Conservation (phyloP, 2,113 vertebrate genomes). For the Picathartes gymnocephalus region DNA sequence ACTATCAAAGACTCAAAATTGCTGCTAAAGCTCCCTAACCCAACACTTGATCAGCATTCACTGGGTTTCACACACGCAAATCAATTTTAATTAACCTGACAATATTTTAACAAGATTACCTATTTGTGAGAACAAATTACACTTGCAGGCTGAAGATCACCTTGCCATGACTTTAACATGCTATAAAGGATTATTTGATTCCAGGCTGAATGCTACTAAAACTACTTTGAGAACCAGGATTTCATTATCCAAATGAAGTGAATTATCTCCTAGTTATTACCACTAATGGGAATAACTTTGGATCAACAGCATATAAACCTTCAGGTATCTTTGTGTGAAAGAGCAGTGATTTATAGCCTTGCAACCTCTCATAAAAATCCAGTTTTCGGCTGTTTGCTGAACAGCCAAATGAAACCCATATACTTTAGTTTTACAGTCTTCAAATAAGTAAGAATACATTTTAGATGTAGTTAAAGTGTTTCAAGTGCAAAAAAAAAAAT, state of each 20-base stretch:
- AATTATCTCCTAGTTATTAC: slow-evolving; percentile 36
- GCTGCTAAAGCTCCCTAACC: background rate
- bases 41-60: slow-evolving; percentile 51
- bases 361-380: background rate
- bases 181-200: slow-evolving; percentile 54
- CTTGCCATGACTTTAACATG: slow-evolving; percentile 54
- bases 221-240: slow-evolving; percentile 33
- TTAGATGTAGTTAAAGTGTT: background rate
- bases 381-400: background rate
- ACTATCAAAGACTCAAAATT: background rate
- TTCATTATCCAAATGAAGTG: slow-evolving; percentile 42
- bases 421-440: background rate
- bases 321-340: background rate
- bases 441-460: background rate
- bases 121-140: slow-evolving; percentile 63
- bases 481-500: background rate
- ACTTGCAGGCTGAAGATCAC: slow-evolving; percentile 54
- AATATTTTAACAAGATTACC: slow-evolving; percentile 70
- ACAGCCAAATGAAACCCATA: background rate
- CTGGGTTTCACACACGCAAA: slow-evolving; percentile 51
- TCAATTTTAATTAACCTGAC: slow-evolving; percentile 72
- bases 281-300: background rate
- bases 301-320: background rate
- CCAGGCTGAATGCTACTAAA: background rate
- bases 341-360: background rate